A percentile compares a stretch with the other conserved stretches of the same genome.
phyloP scores from a whole-genome alignment of 35 echinoderm and acorn worm species.

The Lytechinus variegatus region DNA sequence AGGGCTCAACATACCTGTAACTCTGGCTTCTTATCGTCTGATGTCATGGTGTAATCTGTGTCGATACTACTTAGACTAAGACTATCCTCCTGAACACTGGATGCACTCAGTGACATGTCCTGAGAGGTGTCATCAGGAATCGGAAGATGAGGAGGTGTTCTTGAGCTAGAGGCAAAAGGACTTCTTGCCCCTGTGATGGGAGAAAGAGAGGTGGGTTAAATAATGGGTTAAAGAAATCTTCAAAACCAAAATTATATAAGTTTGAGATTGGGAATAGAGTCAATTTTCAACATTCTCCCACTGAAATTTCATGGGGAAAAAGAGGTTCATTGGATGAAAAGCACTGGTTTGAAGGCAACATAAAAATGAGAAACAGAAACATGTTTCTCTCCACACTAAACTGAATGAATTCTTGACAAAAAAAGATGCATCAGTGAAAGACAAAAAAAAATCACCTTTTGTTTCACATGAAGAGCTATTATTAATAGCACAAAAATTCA shows the following conservation, averaged over 20 bases:
- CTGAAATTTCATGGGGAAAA: too few relatives aligned
- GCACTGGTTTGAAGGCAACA: too few relatives aligned
- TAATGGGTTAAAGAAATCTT: neutral
- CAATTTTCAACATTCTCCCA: too few relatives aligned
- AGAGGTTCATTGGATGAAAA: too few relatives aligned
- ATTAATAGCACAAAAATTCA: too few relatives aligned
- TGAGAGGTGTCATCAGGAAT: slow-evolving; percentile 74
- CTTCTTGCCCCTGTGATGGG: neutral
- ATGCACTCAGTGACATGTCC: slow-evolving; percentile 71
- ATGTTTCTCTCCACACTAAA: neutral
- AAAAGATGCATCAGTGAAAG: neutral
- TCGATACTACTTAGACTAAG: slow-evolving; percentile 73
- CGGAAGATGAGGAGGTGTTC: slow-evolving; percentile 46
- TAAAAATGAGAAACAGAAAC: neutral
- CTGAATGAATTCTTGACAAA: neutral
- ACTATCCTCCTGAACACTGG: slow-evolving; percentile 72
- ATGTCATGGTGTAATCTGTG: slow-evolving; percentile 58
- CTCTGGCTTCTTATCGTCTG: slow-evolving; percentile 39
- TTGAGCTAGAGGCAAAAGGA: slow-evolving; percentile 28
- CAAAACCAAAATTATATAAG: neutral
- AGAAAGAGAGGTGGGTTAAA: neutral
- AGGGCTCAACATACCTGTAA: slow-evolving; percentile 33
- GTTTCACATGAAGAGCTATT: too few relatives aligned
- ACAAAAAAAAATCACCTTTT: too few relatives aligned
- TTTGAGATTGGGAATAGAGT: too few relatives aligned